phyloP scores from a whole-genome alignment of 2,888 invertebrate species.

The Morpho deidamia region DNA sequence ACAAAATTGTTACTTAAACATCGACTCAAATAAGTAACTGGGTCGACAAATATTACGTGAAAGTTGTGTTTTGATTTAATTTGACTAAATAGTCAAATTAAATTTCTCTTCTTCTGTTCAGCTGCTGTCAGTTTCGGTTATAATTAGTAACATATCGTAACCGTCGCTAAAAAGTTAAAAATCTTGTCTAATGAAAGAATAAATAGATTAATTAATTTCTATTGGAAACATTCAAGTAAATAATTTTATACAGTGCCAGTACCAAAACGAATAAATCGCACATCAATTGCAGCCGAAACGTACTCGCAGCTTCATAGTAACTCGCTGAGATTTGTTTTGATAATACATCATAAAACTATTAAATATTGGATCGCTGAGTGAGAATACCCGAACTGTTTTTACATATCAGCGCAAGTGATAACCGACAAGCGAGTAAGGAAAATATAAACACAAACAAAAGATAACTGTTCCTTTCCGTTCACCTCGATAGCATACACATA shows the following conservation, averaged over 20 bases:
- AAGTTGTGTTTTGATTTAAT: no score
- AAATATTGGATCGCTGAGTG: conserved; percentile 78
- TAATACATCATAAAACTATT: conserved; percentile 80
- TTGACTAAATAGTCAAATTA: no score
- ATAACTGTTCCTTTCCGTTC: conserved; percentile 8
- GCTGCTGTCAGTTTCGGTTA: no score
- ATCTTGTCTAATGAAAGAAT: no score
- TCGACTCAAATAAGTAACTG: no score
- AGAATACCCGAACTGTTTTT: conserved; percentile 72
- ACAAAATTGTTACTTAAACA: no score
- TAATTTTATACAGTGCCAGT: conserved; percentile 31
- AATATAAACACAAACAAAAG: conserved; percentile 11
- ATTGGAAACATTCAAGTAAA: no score
- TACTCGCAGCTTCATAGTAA: conserved; percentile 65
- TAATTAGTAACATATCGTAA: no score
- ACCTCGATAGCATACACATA: neutral
- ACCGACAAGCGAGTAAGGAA: conserved; percentile 34
- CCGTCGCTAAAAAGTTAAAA: no score
- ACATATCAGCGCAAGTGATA: conserved; percentile 45
- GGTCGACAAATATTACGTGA: no score
- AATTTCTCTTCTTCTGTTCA: no score
- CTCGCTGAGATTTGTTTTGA: conserved; percentile 76
- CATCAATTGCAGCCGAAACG: conserved; percentile 60
- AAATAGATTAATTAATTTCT: no score
- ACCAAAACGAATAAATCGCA: conserved; percentile 49